Percentiles rank a stretch among this genome's conserved stretches.
These are phyloP conservation scores for Diplazon laetatorius DNA, from an alignment of 2,888 invertebrate genomes.

Conservation along the genomic window DNA sequence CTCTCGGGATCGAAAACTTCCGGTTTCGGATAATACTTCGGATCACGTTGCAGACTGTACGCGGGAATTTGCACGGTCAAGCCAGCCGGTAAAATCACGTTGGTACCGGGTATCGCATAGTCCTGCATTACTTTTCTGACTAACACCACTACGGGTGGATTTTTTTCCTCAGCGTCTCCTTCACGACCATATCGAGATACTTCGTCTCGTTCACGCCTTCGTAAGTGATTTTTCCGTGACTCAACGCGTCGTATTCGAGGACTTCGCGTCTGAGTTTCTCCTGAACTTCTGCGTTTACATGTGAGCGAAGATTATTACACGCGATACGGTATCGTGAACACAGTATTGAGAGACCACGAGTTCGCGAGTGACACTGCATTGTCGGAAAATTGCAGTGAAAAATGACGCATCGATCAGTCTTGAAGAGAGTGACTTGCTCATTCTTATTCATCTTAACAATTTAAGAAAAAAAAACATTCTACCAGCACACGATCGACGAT, in stretches of 20 bases:
- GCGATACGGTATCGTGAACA: no score
- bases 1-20: constrained; percentile 74
- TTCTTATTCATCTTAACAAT: no score
- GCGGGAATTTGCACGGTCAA: constrained; percentile 54
- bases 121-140: constrained; percentile 73
- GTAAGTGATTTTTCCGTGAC: constrained; percentile 76
- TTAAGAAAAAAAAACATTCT: no score
- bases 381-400: no score
- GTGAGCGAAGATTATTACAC: no score
- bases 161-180: constrained; percentile 82
- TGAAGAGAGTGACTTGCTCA: no score
- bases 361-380: no score
- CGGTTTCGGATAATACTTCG: constrained; percentile 67
- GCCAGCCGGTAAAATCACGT: constrained; percentile 51
- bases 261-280: constrained; percentile 80
- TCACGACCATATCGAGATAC: constrained; percentile 79
- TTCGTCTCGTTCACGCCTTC: constrained; percentile 78
- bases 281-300: constrained; percentile 80
- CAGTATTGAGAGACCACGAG: no score
- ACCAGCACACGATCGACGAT: no score
- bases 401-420: no score
- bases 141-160: constrained; percentile 78
- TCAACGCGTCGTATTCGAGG: constrained; percentile 68
- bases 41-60: constrained; percentile 53
- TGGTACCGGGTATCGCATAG: constrained; percentile 53